These are phyloP conservation scores for Melanocharis versteri DNA, from an alignment of 2,113 vertebrate species.

Conservation along the genomic window DNA sequence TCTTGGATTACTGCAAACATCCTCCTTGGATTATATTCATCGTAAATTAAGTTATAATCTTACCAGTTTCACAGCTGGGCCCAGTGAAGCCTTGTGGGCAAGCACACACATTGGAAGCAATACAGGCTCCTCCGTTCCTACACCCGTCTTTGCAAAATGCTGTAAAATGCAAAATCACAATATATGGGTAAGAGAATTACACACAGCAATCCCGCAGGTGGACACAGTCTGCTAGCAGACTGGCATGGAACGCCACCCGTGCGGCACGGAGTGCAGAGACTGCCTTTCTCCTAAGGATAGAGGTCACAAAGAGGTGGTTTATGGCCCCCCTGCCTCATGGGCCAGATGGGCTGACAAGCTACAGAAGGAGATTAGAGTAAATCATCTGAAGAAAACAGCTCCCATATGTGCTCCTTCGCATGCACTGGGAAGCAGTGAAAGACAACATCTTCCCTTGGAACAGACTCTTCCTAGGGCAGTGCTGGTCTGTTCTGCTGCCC, in stretches of 20 bases:
- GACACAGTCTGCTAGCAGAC: background rate
- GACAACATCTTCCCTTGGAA: background rate
- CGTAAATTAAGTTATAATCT: conserved; percentile 43
- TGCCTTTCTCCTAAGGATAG: background rate
- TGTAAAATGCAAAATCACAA: conserved; percentile 69
- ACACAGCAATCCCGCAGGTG: background rate
- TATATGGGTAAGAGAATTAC: background rate
- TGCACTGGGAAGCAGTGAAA: background rate
- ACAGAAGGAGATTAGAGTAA: conserved; percentile 33
- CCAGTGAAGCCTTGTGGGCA: conserved; percentile 96
- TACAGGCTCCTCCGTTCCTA: conserved; percentile 91
- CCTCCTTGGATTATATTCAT: background rate
- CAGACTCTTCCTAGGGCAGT: background rate
- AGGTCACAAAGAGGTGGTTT: conserved; percentile 12
- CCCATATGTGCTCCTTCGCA: background rate
- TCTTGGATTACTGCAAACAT: conserved; percentile 37
- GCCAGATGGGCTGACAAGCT: conserved; percentile 33
- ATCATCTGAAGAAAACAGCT: conserved; percentile 25
- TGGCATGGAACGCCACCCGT: accelerated
- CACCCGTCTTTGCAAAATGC: conserved; percentile 94
- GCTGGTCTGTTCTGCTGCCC: background rate
- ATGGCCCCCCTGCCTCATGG: background rate
- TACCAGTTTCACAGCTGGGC: conserved; percentile 92
- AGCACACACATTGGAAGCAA: conserved; percentile 89
- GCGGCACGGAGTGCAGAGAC: accelerated